Percentiles rank a stretch among this genome's conserved stretches.
Conservation (phyloP, 1,140 invertebrate genomes). For the Samia ricini region DNA sequence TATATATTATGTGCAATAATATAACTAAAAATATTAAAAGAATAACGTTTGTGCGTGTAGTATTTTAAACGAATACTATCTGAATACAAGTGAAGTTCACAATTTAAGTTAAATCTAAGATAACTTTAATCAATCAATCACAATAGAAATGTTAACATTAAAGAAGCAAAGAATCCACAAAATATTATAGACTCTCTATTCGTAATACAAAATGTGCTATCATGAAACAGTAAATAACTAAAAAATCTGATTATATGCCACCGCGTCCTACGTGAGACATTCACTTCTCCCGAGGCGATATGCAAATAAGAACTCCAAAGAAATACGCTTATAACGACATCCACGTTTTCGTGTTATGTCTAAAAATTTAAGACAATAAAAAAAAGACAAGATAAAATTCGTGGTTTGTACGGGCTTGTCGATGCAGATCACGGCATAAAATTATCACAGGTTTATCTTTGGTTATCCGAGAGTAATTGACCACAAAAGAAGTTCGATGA, state of each 20-base stretch:
- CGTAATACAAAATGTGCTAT: background rate
- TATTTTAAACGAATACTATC: too few relatives aligned
- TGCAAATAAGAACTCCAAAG: constrained; percentile 27
- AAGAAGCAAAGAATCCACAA: background rate
- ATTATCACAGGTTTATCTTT: constrained; percentile 57
- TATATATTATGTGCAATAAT: too few relatives aligned
- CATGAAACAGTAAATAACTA: constrained; percentile 9
- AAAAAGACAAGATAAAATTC: constrained; percentile 51
- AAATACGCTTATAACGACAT: constrained; percentile 40
- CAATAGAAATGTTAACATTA: too few relatives aligned
- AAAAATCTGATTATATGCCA: constrained; percentile 10
- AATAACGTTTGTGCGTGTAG: too few relatives aligned
- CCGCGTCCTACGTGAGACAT: constrained; percentile 11
- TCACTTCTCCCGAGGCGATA: constrained; percentile 22
- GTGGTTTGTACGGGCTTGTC: constrained; percentile 46
- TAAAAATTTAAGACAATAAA: constrained; percentile 49
- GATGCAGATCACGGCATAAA: constrained; percentile 56
- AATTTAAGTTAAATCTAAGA: too few relatives aligned
- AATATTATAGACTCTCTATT: background rate
- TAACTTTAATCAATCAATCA: too few relatives aligned
- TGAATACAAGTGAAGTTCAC: too few relatives aligned
- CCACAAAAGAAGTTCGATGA: constrained; percentile 39
- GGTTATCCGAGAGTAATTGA: constrained; percentile 48
- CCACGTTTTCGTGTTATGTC: constrained; percentile 53
- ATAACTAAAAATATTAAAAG: too few relatives aligned